A percentile compares a stretch with the other conserved stretches of the same genome.
Conservation (phyloP, 2,888 invertebrate species). For the Aleiodes testaceus region DNA sequence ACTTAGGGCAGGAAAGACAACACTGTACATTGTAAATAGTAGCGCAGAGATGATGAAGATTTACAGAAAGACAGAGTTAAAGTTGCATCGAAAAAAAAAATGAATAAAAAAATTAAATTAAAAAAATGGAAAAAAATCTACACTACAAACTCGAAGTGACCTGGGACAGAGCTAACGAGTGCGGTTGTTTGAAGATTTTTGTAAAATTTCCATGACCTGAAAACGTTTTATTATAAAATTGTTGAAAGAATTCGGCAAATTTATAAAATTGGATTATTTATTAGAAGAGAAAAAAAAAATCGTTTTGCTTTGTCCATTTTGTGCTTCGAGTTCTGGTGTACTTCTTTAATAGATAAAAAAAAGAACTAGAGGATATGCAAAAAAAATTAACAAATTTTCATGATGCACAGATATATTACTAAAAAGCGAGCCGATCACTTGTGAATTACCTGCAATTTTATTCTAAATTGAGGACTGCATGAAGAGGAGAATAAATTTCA, state of each 20-base stretch:
- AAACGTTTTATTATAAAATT: conserved; percentile 33
- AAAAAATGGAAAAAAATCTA: conserved; percentile 50
- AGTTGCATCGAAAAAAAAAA: conserved; percentile 59
- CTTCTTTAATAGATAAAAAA: conserved; percentile 53
- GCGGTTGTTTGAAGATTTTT: conserved; percentile 18
- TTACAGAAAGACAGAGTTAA: conserved; percentile 65
- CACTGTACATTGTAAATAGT: conserved; percentile 72
- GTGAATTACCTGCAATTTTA: conserved; percentile 11
- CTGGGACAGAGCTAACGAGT: conserved; percentile 24
- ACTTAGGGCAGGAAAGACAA: conserved; percentile 67
- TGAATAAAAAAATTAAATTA: conserved; percentile 42
- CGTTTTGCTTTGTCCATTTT: conserved; percentile 41
- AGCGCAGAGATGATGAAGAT: conserved; percentile 63
- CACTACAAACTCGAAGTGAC: conserved; percentile 46
- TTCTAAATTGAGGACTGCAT: neutral
- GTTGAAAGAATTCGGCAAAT: neutral
- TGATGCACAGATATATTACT: conserved; percentile 53
- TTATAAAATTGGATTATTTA: conserved; percentile 8
- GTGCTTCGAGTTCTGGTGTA: conserved; percentile 52
- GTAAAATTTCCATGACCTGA: conserved; percentile 19
- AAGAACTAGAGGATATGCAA: conserved; percentile 5
- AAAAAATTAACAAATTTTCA: conserved; percentile 49
- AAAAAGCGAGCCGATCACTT: conserved; percentile 54
- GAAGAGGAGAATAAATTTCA: neutral
- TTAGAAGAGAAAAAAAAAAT: conserved; percentile 5